Evolutionary conservation across 2,113 vertebrate species (phyloP).

Genomic region (Nothobranchius furzeri): DNA sequence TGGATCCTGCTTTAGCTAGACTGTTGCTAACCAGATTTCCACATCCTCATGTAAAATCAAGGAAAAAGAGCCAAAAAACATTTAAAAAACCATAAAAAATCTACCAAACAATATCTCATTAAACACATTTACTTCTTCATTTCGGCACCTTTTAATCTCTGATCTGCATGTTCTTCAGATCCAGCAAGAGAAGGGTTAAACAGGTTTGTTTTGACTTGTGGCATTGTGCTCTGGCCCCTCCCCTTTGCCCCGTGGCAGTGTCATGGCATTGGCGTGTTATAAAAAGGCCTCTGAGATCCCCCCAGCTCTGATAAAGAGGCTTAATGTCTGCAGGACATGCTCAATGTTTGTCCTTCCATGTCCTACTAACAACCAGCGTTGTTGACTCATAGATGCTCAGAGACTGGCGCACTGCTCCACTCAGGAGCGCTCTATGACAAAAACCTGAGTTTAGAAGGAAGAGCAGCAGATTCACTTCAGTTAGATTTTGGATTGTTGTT

Average conservation of each 20-base stretch:
- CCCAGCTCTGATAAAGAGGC: slow-evolving; percentile 74
- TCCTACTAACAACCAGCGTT: slow-evolving; percentile 64
- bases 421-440: slow-evolving; percentile 73
- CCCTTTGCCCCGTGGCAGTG: slow-evolving; percentile 52
- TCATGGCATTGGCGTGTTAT: slow-evolving; percentile 69
- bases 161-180: background rate
- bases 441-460: slow-evolving; percentile 41
- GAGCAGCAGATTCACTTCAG: slow-evolving; percentile 40
- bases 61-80: background rate
- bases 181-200: slow-evolving; percentile 70
- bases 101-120: no score
- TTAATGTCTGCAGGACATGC: slow-evolving; percentile 80
- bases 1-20: slow-evolving; percentile 16
- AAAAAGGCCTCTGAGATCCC: slow-evolving; percentile 75
- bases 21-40: slow-evolving; percentile 7
- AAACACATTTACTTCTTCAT: background rate
- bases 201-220: slow-evolving; percentile 69
- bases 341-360: slow-evolving; percentile 73
- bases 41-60: slow-evolving; percentile 6
- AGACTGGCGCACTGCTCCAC: slow-evolving; percentile 60
- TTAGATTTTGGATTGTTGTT: slow-evolving; percentile 49
- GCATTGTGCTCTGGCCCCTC: slow-evolving; percentile 71
- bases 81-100: no score
- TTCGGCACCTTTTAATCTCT: background rate
- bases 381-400: slow-evolving; percentile 70